These are phyloP conservation scores for Sycophila texana DNA, from an alignment of 2,888 invertebrate species.

Conservation along the genomic window DNA sequence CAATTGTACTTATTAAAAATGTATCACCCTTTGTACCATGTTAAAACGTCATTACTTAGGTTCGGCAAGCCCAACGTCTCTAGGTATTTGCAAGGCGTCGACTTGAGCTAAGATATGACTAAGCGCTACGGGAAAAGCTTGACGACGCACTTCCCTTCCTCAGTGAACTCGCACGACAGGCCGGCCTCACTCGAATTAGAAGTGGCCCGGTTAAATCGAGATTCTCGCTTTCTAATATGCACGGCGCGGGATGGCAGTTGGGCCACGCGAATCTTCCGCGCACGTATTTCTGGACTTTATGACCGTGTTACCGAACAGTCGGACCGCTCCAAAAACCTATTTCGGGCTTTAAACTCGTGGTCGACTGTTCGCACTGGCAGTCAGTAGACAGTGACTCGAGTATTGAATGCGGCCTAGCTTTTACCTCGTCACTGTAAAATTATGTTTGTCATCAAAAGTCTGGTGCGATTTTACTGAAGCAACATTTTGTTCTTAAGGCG, in stretches of 20 bases:
- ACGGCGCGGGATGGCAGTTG: not conserved
- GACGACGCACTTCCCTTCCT: not conserved
- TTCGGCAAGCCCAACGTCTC: not conserved
- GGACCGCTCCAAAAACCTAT: conserved; percentile 56
- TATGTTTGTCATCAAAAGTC: too few relatives aligned
- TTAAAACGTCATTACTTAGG: not conserved
- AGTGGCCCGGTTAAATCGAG: conserved; percentile 51
- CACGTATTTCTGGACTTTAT: conserved; percentile 56
- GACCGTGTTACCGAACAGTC: conserved; percentile 51
- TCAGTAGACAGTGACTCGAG: too few relatives aligned
- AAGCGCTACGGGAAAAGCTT: conserved; percentile 25
- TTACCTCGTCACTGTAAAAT: not conserved
- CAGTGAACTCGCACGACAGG: conserved; percentile 25
- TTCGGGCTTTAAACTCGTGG: conserved; percentile 18
- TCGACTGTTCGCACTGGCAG: too few relatives aligned
- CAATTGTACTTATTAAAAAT: not conserved
- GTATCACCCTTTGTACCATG: not conserved
- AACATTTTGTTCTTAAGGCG: not conserved
- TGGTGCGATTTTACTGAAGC: too few relatives aligned
- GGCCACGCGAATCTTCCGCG: not conserved
- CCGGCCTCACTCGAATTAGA: conserved; percentile 52
- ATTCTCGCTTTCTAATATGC: conserved; percentile 20
- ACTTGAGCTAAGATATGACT: not conserved
- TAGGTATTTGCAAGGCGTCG: not conserved
- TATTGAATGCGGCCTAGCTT: not conserved